These are phyloP conservation scores for Idaea straminata DNA, from an alignment of 2,888 invertebrate species.

Conservation along the genomic window DNA sequence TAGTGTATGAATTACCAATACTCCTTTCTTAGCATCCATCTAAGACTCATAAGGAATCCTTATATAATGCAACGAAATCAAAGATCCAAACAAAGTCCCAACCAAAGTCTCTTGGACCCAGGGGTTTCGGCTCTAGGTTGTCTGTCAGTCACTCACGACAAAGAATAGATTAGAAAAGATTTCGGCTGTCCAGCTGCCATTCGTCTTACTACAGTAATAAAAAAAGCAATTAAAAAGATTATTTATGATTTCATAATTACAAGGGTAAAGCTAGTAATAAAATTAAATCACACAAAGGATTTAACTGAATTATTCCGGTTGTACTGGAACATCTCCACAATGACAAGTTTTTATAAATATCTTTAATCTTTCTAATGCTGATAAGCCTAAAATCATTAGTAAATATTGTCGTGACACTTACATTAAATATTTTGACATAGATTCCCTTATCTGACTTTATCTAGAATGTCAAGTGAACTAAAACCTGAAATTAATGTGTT, in stretches of 20 bases:
- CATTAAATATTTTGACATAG: slow-evolving; percentile 14
- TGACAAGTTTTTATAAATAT: not conserved
- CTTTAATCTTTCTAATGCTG: not conserved
- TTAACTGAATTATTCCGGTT: not conserved
- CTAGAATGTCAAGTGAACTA: slow-evolving; percentile 10
- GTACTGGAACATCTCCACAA: not conserved
- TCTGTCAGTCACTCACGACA: too few species aligned
- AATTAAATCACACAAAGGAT: slow-evolving; percentile 1
- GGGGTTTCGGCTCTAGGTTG: too few species aligned
- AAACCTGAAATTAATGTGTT: slow-evolving; percentile 6
- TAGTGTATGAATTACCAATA: too few species aligned
- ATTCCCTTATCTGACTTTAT: slow-evolving; percentile 14
- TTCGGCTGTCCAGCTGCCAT: not conserved
- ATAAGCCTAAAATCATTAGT: not conserved
- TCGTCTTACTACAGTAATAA: not conserved
- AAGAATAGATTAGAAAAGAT: not conserved
- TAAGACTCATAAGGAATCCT: too few species aligned
- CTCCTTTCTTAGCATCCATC: too few species aligned
- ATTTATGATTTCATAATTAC: not conserved
- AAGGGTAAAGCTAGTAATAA: not conserved
- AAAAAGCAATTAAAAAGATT: not conserved
- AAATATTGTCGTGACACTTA: not conserved
- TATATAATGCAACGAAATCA: too few species aligned
- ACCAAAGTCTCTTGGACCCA: too few species aligned
- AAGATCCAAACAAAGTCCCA: too few species aligned